Evolutionary conservation across 2,797 vertebrate species (phyloP).

Genomic region (Rhinophrynus dorsalis): DNA sequence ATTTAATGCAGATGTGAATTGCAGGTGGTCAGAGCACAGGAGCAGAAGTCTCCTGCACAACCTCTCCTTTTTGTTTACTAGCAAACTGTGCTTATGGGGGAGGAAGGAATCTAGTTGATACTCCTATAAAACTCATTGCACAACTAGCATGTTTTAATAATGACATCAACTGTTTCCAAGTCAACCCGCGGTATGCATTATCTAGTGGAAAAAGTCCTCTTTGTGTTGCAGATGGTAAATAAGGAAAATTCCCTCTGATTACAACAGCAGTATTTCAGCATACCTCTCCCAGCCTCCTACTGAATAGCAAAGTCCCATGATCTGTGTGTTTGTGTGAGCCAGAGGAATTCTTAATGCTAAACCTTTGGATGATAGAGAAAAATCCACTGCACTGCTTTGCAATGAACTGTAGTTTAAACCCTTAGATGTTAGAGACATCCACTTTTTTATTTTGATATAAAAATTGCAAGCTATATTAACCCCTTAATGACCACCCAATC

Average conservation of each 20-base stretch:
- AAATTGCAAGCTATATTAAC: no score
- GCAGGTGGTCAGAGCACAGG: constrained; percentile 15
- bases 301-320: background rate
- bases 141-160: constrained; percentile 40
- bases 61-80: constrained; percentile 24
- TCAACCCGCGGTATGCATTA: constrained; percentile 19
- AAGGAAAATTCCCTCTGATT: constrained; percentile 22
- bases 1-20: background rate
- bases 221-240: constrained; percentile 10
- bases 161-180: constrained; percentile 42
- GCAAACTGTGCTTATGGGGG: background rate
- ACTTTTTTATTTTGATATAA: no score
- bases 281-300: background rate
- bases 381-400: no score
- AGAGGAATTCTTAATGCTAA: background rate
- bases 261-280: constrained; percentile 7
- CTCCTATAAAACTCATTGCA: constrained; percentile 26
- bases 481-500: no score
- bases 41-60: constrained; percentile 5
- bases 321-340: background rate
- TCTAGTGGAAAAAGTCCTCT: constrained; percentile 17
- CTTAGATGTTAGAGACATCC: no score
- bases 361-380: no score
- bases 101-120: constrained; percentile 17
- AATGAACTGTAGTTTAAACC: no score